These are phyloP conservation scores for Chloroceryle aenea DNA, from an alignment of 2,113 vertebrate genomes.

Conservation along the genomic window DNA sequence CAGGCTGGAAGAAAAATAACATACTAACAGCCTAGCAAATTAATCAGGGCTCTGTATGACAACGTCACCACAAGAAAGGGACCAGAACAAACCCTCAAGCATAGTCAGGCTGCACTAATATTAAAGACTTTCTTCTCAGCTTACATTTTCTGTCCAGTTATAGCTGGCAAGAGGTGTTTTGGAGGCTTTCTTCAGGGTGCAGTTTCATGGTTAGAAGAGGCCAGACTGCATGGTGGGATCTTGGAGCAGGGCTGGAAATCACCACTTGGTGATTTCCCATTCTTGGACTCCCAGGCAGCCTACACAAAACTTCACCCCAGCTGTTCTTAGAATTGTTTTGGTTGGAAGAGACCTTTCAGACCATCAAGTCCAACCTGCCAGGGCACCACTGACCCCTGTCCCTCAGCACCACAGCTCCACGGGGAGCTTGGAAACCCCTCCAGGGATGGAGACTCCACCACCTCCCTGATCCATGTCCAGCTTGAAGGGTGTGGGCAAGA, in stretches of 20 bases:
- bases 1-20: background rate
- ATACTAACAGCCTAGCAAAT: background rate
- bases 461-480: background rate
- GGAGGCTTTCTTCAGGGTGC: background rate
- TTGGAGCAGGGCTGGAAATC: background rate
- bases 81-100: background rate
- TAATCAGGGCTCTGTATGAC: background rate
- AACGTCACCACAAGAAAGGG: background rate
- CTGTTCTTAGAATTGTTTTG: background rate
- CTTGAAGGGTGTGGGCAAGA: background rate
- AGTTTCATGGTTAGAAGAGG: background rate
- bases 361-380: background rate
- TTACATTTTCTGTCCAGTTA: background rate
- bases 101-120: background rate
- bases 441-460: background rate
- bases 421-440: background rate
- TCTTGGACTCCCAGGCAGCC: background rate
- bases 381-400: background rate
- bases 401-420: background rate
- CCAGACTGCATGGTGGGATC: rapidly evolving
- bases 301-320: background rate
- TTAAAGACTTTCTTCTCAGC: background rate
- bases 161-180: background rate
- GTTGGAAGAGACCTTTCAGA: background rate
- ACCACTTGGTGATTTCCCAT: no score